Evolutionary conservation across 2,888 invertebrate genomes (phyloP).

Genomic region (Cataglyphis altisquamis): DNA sequence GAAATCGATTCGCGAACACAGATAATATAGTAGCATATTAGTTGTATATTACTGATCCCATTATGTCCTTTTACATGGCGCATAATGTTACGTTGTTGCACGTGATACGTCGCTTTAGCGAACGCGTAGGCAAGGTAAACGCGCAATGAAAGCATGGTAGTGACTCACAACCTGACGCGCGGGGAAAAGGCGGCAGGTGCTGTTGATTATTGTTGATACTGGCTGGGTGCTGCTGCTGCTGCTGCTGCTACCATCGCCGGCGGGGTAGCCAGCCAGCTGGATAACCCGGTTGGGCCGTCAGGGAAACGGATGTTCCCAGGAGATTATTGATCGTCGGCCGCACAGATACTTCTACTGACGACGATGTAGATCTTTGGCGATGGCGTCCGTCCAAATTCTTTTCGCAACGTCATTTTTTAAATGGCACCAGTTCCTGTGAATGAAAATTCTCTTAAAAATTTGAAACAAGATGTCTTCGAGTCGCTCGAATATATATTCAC

Average conservation of each 20-base stretch:
- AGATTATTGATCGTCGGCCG: constrained; percentile 85
- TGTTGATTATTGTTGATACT: constrained; percentile 62
- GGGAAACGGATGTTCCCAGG: constrained; percentile 84
- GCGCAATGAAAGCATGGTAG: constrained; percentile 53
- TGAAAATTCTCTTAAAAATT: neutral
- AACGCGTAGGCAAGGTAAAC: constrained; percentile 4
- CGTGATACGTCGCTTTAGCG: constrained; percentile 47
- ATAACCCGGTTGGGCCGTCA: constrained; percentile 68
- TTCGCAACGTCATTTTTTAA: neutral
- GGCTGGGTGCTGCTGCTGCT: constrained; percentile 53
- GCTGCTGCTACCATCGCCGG: constrained; percentile 64
- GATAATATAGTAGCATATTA: neutral
- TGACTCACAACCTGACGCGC: constrained; percentile 74
- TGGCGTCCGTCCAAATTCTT: constrained; percentile 20
- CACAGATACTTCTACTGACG: constrained; percentile 79
- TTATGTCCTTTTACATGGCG: constrained; percentile 37
- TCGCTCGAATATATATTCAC: neutral
- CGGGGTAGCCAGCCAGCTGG: constrained; percentile 61
- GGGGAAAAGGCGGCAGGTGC: constrained; percentile 71
- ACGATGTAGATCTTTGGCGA: constrained; percentile 62
- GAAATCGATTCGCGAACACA: constrained; percentile 30
- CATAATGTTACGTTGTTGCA: constrained; percentile 44
- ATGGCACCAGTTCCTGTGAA: neutral
- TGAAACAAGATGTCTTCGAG: neutral
- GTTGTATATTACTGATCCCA: neutral